Conservation (phyloP, 2,113 vertebrate genomes). For the Epinephelus fuscoguttatus region DNA sequence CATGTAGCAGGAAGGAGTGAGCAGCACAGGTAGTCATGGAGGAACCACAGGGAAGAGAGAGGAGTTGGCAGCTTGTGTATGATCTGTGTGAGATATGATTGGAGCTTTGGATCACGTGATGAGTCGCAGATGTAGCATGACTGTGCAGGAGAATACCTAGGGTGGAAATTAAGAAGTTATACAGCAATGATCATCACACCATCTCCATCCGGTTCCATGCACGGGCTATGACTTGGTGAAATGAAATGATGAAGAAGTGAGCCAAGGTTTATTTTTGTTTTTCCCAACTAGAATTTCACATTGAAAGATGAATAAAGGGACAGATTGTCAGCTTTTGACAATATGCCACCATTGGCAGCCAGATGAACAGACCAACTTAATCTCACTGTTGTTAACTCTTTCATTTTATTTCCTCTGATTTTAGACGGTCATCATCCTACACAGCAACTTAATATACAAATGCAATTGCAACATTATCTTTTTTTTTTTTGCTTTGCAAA, state of each 20-base stretch:
- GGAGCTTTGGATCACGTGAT: constrained; percentile 18
- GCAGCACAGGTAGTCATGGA: neutral
- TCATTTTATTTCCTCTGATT: constrained; percentile 12
- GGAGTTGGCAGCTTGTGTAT: constrained; percentile 7
- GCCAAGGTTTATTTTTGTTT: neutral
- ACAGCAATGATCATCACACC: neutral
- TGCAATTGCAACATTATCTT: neutral
- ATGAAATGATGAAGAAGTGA: neutral
- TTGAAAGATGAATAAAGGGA: constrained; percentile 19
- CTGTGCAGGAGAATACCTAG: constrained; percentile 1
- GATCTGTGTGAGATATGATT: constrained; percentile 15
- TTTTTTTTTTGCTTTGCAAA: neutral
- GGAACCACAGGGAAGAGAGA: neutral
- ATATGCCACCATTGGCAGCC: constrained; percentile 26
- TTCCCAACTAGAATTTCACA: neutral
- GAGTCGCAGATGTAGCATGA: neutral
- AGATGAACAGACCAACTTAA: constrained; percentile 20
- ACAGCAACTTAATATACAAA: neutral
- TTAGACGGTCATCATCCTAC: constrained; percentile 1
- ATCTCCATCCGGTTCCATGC: neutral
- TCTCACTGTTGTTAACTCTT: constrained; percentile 6
- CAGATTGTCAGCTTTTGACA: constrained; percentile 34
- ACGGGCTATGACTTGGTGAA: neutral
- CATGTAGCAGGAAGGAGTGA: constrained; percentile 26
- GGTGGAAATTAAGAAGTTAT: neutral